Percentiles rank a stretch among this genome's conserved stretches.
phyloP scores from a whole-genome alignment of 1,140 invertebrate species.

The Venustaconcha ellipsiformis region DNA sequence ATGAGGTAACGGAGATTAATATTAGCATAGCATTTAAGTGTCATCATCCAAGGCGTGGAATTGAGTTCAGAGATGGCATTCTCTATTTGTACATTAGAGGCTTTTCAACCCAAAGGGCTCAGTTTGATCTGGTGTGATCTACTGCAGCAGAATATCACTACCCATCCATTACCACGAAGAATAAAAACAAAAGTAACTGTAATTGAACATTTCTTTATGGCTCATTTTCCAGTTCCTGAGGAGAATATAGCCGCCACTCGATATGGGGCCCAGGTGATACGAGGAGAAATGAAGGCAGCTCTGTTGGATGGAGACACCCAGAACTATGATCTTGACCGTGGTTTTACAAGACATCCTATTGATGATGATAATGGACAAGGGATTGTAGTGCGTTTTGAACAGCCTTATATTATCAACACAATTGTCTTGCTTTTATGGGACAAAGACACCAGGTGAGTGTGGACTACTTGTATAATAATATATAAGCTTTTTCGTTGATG shows the following conservation, averaged over 20 bases:
- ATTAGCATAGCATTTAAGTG: too few relatives aligned
- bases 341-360: slow-evolving; percentile 93
- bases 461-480: too few relatives aligned
- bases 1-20: too few relatives aligned
- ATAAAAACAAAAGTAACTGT: too few relatives aligned
- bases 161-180: neutral
- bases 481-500: too few relatives aligned
- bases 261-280: slow-evolving; percentile 77
- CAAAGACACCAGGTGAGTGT: slow-evolving; percentile 81
- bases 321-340: slow-evolving; percentile 92
- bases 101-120: too few relatives aligned
- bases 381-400: slow-evolving; percentile 89
- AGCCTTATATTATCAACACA: slow-evolving; percentile 93
- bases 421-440: slow-evolving; percentile 95
- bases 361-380: slow-evolving; percentile 77
- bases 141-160: too few relatives aligned
- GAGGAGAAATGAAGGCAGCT: slow-evolving; percentile 83
- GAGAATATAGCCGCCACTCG: slow-evolving; percentile 89
- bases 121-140: too few relatives aligned
- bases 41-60: too few relatives aligned
- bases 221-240: slow-evolving; percentile 78
- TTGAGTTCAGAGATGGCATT: too few relatives aligned
- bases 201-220: neutral
- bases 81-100: too few relatives aligned
- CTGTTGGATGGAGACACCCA: slow-evolving; percentile 88